Evolutionary conservation across 2,888 invertebrate genomes (phyloP).

Genomic region (Corbicula japonica): DNA sequence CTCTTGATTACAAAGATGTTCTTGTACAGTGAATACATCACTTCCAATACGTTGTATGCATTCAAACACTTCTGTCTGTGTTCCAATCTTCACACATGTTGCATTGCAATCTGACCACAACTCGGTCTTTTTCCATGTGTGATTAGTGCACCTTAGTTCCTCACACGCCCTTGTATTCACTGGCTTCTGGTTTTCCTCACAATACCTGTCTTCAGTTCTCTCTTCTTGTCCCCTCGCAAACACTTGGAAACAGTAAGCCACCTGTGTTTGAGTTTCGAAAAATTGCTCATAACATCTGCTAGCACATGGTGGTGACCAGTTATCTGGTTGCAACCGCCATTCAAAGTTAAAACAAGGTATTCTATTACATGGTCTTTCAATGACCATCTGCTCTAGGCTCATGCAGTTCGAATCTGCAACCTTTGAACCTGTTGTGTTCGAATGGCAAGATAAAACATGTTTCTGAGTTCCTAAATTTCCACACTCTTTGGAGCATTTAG

Average conservation of each 20-base stretch:
- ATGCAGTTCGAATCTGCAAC: slow-evolving; percentile 43
- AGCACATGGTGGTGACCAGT: slow-evolving; percentile 54
- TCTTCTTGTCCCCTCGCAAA: slow-evolving; percentile 38
- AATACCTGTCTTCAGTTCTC: slow-evolving; percentile 37
- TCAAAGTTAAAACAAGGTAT: slow-evolving; percentile 43
- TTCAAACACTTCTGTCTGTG: slow-evolving; percentile 29
- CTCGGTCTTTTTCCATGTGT: slow-evolving; percentile 69
- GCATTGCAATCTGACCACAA: slow-evolving; percentile 72
- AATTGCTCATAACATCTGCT: slow-evolving; percentile 26
- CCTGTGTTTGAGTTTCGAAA: slow-evolving; percentile 29
- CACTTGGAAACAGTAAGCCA: slow-evolving; percentile 40
- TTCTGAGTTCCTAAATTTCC: slow-evolving; percentile 52
- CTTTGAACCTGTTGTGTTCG: slow-evolving; percentile 8
- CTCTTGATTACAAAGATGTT: slow-evolving; percentile 16
- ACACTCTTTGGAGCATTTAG: slow-evolving; percentile 65
- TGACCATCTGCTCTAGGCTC: slow-evolving; percentile 6
- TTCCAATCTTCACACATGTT: slow-evolving; percentile 69
- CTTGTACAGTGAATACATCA: slow-evolving; percentile 10
- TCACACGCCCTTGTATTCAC: slow-evolving; percentile 25
- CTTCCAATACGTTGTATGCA: slow-evolving; percentile 27
- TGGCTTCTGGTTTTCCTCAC: slow-evolving; percentile 26
- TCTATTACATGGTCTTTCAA: slow-evolving; percentile 52
- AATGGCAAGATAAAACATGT: slow-evolving; percentile 39
- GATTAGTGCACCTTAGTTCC: slow-evolving; percentile 38
- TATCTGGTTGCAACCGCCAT: slow-evolving; percentile 31